These are phyloP conservation scores for Homarus americanus DNA, from an alignment of 1,140 invertebrate genomes.

Conservation along the genomic window DNA sequence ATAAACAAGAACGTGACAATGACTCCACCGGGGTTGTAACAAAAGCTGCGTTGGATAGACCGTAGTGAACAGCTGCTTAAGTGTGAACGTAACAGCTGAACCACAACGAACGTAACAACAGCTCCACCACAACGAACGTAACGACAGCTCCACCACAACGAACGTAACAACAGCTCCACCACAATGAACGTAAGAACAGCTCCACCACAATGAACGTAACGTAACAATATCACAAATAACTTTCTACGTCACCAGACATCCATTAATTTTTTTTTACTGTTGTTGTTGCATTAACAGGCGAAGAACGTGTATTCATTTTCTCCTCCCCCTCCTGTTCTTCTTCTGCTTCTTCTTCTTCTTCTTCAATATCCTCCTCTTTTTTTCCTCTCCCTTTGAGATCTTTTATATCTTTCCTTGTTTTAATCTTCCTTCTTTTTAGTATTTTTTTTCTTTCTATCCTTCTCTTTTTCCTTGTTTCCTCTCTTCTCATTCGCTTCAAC, in stretches of 20 bases:
- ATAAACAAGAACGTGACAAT: background rate
- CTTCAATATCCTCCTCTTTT: background rate
- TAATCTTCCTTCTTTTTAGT: background rate
- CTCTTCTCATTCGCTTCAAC: background rate
- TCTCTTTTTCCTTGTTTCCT: slow-evolving; percentile 4
- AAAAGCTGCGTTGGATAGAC: background rate
- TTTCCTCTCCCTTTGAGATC: background rate
- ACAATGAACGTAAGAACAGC: background rate
- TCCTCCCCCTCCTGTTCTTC: background rate
- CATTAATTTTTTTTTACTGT: slow-evolving; percentile 1
- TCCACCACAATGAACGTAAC: no score
- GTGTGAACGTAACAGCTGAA: background rate
- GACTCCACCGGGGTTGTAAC: background rate
- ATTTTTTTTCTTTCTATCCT: background rate
- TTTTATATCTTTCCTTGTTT: background rate
- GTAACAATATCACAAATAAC: slow-evolving; percentile 3
- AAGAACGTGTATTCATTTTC: background rate
- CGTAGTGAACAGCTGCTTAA: background rate
- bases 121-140: background rate
- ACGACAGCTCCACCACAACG: background rate
- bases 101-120: background rate
- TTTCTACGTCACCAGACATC: slow-evolving; percentile 7
- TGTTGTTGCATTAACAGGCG: background rate
- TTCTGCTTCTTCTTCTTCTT: background rate
- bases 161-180: background rate